Evolutionary conservation across 1,140 invertebrate genomes (phyloP), one percentile per base, ranked within the genome.

Genomic region (Dendrolimus punctatus): DNA sequence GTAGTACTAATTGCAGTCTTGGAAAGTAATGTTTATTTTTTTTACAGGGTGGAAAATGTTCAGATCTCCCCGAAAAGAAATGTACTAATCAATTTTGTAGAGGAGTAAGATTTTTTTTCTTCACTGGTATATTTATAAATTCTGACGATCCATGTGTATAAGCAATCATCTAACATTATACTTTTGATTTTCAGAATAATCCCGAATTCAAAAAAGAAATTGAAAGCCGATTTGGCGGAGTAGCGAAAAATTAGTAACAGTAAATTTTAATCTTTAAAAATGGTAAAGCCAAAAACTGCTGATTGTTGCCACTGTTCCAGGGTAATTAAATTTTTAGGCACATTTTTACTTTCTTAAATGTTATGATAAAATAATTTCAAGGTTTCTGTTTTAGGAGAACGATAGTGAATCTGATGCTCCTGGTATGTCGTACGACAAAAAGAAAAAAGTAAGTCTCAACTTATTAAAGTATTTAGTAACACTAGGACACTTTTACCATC

Each of bases 61-160:
- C 39, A 39, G 65, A 71, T 36, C 49, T 41, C 39, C 39, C 51
- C 10, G 72, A 70, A 45, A 55, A 64, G 6, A 71, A 67, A 63
- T 80, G 77, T 57, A 43, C 40, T 2, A 77, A 77, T 50, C 53
- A 53, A 45, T 53, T 58, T 7, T 80, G 77, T 46, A 62, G 63
- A 41, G 74, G 75, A 60, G 76, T 77, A 68, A 68, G 67, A 52
- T 23, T 39, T 51, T 6, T n/a, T 8, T 4, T 50, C 10, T 41
- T 41, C 1, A 41, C 40, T 10, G 9, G 10, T 45, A 49, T 37
- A 41, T 39, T 53, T 47, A 8, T 42, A 50, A 40, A 39, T 49
- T 42, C 38, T 46, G 9, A 40, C 8, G 6, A 42, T 10, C 7
- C 36, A 42, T 48, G 8, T 23, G 5, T 48, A 43, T 49, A 23